Evolutionary conservation across 2,113 vertebrate genomes (phyloP).

Genomic region (Dasyurus viverrinus): DNA sequence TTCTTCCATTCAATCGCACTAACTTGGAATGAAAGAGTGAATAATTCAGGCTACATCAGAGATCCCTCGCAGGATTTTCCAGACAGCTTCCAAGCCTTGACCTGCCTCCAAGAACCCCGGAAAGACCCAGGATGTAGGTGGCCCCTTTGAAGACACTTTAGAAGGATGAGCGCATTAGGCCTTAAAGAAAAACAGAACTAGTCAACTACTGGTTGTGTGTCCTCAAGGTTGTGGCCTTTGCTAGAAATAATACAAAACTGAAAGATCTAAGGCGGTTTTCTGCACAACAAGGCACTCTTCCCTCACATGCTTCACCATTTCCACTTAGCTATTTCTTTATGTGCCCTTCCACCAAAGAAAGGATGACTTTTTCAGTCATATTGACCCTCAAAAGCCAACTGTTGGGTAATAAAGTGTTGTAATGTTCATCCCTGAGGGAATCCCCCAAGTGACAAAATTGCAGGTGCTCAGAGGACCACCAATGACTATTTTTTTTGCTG

Average conservation of each 20-base stretch:
- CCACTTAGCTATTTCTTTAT: neutral
- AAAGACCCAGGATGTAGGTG: neutral
- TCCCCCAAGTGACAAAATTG: neutral
- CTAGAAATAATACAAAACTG: neutral
- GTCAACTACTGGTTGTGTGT: neutral
- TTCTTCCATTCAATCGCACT: neutral
- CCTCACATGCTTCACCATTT: neutral
- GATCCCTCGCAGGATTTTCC: conserved; percentile 3
- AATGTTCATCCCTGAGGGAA: neutral
- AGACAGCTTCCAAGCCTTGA: conserved; percentile 26
- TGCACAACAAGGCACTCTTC: neutral
- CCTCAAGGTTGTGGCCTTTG: neutral
- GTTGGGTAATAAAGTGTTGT: neutral
- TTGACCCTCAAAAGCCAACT: neutral
- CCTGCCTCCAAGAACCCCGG: conserved; percentile 32
- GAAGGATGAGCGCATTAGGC: conserved; percentile 3
- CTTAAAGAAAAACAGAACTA: neutral
- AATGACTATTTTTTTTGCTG: too few relatives aligned
- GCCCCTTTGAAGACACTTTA: conserved; percentile 29
- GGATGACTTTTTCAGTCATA: neutral
- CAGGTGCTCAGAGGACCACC: neutral
- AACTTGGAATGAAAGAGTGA: conserved; percentile 27
- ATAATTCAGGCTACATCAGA: conserved; percentile 20
- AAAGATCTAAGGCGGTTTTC: neutral
- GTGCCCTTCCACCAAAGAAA: neutral